A percentile compares a stretch with the other conserved stretches of the same genome.
These are phyloP conservation scores for Crotalus horridus DNA, from an alignment of 2,113 vertebrate species.

Conservation along the genomic window DNA sequence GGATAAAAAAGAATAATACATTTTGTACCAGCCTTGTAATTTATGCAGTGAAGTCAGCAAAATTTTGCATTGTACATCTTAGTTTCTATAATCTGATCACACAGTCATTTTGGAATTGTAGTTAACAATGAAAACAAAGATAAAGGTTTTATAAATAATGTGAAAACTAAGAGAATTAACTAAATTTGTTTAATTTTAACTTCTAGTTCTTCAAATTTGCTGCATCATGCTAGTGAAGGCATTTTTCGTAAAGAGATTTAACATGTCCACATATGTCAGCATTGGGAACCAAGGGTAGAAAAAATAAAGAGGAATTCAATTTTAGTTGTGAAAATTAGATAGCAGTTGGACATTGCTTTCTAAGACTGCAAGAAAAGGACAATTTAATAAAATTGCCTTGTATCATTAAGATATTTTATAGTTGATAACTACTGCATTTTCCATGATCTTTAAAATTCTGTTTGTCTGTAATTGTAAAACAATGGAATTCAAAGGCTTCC, in stretches of 20 bases:
- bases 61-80: background rate
- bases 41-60: background rate
- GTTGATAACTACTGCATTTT: background rate
- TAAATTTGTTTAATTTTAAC: background rate
- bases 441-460: background rate
- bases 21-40: background rate
- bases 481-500: background rate
- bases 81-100: background rate
- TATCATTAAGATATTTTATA: background rate
- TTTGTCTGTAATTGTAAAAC: background rate
- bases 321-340: background rate
- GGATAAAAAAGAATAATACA: background rate
- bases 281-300: background rate
- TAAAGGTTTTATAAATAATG: background rate
- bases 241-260: background rate
- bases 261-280: background rate
- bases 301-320: background rate
- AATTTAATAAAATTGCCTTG: background rate
- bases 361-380: background rate
- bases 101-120: background rate
- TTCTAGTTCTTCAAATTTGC: background rate
- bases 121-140: background rate
- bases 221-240: background rate
- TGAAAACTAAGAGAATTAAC: background rate
- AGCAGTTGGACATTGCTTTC: background rate